Evolutionary conservation across 92 coral and sea anemone species (phyloP), one percentile per base, ranked within the genome.

Genomic region (Epizoanthus stellaris): DNA sequence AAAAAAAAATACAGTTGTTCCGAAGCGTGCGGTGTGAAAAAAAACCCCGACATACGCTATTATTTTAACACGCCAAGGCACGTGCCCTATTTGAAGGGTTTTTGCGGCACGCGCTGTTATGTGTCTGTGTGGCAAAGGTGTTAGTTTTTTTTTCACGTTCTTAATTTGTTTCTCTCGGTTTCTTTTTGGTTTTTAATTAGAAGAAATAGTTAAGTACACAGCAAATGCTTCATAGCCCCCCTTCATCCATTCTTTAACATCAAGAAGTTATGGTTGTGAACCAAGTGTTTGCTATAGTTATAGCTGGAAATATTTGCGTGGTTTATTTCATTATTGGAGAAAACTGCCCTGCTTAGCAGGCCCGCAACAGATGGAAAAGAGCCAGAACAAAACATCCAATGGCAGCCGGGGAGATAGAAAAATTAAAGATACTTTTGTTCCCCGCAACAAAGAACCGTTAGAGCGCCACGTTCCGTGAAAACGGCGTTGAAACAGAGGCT

Each of bases 1-100:
- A 52, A 13, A 70, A 79, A 40, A 43, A 21, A 11, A 43, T 42
- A n/a, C 17, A 5, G 16, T 4, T 5, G 42, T 79, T 21, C 38
- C 80, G 13, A 79, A 79, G 83, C 83, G 61, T 62, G 83, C 58
- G 45, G 58, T 19, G 15, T 79, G n/a, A 79, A 67, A 10, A 19
- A 72, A 61, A 23, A n/a, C n/a, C 2, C 11, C 13, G 49, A 63
- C 83, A 45, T 52, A n/a, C 11, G 38, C 20, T 13, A 63, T 79
- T 62, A 63, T 64, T 40, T n/a, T 2, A 4, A 21, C 43, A 43
- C 13, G 8, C 34, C 17, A 79, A n/a, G 83, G 83, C 83, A 79
- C 83, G 83, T 79, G 83, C 83, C 83, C 16, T n/a, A 5, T 43
- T 45, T 11, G 56, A 17, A 20, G 3, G 4, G 36, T 38, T 76